phyloP scores from a whole-genome alignment of 2,888 invertebrate species.

The Pocota personata region DNA sequence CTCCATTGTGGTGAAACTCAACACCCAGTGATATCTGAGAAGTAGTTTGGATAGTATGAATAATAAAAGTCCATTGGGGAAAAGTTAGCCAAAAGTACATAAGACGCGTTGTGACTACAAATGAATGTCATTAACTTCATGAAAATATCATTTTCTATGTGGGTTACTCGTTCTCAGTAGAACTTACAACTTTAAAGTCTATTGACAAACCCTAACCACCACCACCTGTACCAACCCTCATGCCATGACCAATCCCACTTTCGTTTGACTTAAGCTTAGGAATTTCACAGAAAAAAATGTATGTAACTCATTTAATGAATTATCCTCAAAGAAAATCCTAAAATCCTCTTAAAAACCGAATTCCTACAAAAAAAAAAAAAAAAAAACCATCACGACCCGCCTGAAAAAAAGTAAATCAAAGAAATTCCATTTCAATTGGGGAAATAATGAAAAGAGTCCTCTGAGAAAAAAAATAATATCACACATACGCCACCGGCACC shows the following conservation, averaged over 20 bases:
- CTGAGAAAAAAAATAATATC: slow-evolving; percentile 33
- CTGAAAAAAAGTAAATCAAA: slow-evolving; percentile 53
- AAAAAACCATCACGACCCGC: slow-evolving; percentile 1
- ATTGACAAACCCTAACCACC: not conserved
- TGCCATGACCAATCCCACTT: not conserved
- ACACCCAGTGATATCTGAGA: not conserved
- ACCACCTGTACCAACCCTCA: not conserved
- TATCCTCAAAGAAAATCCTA: slow-evolving; percentile 3
- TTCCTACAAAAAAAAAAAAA: slow-evolving; percentile 10
- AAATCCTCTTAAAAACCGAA: slow-evolving; percentile 20
- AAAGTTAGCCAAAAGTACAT: too few relatives aligned
- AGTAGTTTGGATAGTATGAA: not conserved
- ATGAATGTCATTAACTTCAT: too few relatives aligned
- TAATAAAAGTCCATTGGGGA: not conserved
- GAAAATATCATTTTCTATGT: too few relatives aligned
- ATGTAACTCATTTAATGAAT: slow-evolving; percentile 44
- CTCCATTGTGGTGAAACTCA: not conserved
- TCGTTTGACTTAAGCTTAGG: not conserved
- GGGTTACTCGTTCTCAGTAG: too few relatives aligned
- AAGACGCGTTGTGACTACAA: not conserved
- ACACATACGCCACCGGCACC: slow-evolving; percentile 63
- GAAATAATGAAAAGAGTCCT: not conserved
- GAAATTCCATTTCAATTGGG: slow-evolving; percentile 23
- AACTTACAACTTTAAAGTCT: not conserved
- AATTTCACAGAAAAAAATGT: not conserved